Conservation (phyloP, 2,888 invertebrate genomes). For the Linnaemya vulpina region DNA sequence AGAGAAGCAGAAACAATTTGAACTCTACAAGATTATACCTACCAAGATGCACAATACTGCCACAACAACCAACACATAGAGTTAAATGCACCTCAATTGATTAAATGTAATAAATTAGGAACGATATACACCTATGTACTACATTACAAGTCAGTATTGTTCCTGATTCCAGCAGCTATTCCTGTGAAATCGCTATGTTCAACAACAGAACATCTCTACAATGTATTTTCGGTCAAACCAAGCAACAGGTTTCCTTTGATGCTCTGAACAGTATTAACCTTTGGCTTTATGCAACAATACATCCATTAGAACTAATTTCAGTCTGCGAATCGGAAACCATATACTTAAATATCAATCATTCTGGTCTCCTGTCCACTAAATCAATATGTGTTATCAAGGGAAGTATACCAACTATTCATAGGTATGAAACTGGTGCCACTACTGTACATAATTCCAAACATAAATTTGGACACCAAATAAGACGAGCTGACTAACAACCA, state of each 20-base stretch:
- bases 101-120: background rate
- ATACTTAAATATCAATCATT: background rate
- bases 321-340: background rate
- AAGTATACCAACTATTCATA: background rate
- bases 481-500: background rate
- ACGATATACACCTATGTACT: background rate
- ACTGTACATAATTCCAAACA: background rate
- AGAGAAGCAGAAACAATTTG: background rate
- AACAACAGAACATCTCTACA: background rate
- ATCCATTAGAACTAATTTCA: background rate
- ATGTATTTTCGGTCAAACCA: background rate
- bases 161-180: background rate
- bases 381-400: background rate
- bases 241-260: background rate
- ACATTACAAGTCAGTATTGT: background rate
- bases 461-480: background rate
- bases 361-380: slow-evolving; percentile 10
- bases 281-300: background rate
- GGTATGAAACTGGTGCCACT: background rate
- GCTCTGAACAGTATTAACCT: background rate
- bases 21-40: background rate
- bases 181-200: background rate
- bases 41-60: background rate
- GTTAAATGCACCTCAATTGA: background rate
- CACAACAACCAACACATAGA: background rate